Base-by-base conservation (phyloP, 2,888 invertebrate genomes). In the Strigamia transsilvanica region DNA sequence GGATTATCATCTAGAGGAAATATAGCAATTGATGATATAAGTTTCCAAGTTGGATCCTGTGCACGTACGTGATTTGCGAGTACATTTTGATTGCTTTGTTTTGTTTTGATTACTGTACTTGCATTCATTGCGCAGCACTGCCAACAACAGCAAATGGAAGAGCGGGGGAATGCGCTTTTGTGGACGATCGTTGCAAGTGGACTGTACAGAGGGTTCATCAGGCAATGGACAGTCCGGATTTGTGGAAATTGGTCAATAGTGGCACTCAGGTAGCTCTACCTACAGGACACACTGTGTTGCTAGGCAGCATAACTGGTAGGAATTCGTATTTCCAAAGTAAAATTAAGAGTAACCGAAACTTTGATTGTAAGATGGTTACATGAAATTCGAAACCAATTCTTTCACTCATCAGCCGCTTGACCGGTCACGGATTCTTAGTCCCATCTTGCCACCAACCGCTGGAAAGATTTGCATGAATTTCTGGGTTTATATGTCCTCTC, bases 171-270 rank as follows among this genome's bases (percentile, higher is more conserved):
- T 91, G 91, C 84, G 91, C 90, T 6, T 91, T 91, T 84, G 91
- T 91, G 86, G 89, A 90, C n/a, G 91, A 91, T 85, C 90, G 90
- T 84, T 91, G 91, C 84, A 90, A 90, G 0, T 91, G 91, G 91
- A 88, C 86, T 21, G 82, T 83, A 15, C 51, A 82, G 38, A 80
- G 83, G 46, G 46, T 82, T 34, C 78, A 79, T 5, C 83, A 83
- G 79, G 38, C 83, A 4, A 79, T 80, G 15, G 46, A 82, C 32
- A 83, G 83, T 61, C 82, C 82, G 1, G 80, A 83, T 41, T 34
- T 83, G 38, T 83, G 83, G 83, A 56, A 66, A 38, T 38, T 61
- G 6, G 83, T 82, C 10, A 41, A 34, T 15, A 82, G 83, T 13
- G 79, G 27, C 12, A 34, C 27, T 7, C 73, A 56, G 12, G 51